A percentile compares a stretch with the other conserved stretches of the same genome.
Evolutionary conservation across 2,113 vertebrate genomes (phyloP).

Genomic region (Sisor rabdophorus): DNA sequence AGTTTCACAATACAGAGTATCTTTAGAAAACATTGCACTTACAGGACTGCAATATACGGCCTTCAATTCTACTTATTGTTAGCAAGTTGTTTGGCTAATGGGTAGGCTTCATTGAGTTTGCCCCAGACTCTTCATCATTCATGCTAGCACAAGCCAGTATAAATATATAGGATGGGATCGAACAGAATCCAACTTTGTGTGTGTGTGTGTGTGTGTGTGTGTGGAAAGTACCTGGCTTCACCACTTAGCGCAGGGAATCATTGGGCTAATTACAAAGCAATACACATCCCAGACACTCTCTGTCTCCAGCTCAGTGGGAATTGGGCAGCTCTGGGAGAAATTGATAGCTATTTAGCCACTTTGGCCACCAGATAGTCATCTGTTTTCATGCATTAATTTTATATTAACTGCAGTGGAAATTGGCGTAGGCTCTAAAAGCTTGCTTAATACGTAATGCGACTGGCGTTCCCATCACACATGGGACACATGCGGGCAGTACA

Average conservation of each 20-base stretch:
- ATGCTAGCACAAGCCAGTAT: background rate
- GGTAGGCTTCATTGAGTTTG: conserved; percentile 23
- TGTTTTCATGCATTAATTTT: conserved; percentile 76
- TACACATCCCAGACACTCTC: conserved; percentile 66
- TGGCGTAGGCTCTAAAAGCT: conserved; percentile 61
- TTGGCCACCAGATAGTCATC: conserved; percentile 71
- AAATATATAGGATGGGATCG: background rate
- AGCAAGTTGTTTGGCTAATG: conserved; percentile 34
- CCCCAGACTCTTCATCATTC: background rate
- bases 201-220: conserved; percentile 34
- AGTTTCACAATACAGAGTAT: background rate
- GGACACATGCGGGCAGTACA: conserved; percentile 17
- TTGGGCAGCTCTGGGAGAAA: conserved; percentile 69
- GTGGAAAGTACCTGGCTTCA: conserved; percentile 51
- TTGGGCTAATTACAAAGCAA: conserved; percentile 68
- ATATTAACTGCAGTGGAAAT: conserved; percentile 72
- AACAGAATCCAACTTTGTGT: background rate
- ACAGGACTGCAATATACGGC: conserved; percentile 29
- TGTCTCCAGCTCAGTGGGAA: conserved; percentile 63
- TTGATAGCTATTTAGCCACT: conserved; percentile 73
- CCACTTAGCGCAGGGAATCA: conserved; percentile 64
- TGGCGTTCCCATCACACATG: background rate
- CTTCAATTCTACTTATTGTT: conserved; percentile 22
- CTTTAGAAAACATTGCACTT: conserved; percentile 22
- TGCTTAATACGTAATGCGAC: background rate